These are phyloP conservation scores for Uria aalge DNA, from an alignment of 2,113 vertebrate species.

Conservation along the genomic window DNA sequence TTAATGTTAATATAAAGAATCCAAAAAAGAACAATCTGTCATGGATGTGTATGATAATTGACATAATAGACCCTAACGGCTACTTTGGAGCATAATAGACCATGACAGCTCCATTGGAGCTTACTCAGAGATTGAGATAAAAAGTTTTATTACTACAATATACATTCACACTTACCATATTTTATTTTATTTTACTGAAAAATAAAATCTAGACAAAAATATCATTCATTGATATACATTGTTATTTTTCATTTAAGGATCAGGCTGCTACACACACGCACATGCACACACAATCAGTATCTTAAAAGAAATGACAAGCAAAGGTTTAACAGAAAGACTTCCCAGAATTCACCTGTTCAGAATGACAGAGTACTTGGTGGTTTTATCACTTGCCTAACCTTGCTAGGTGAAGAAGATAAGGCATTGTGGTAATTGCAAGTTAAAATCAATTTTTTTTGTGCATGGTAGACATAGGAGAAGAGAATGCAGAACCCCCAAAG, in stretches of 20 bases:
- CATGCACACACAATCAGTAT: neutral
- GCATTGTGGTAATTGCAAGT: neutral
- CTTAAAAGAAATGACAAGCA: neutral
- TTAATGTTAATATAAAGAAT: neutral
- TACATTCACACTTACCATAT: neutral
- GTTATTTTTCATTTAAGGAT: neutral
- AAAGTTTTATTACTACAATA: neutral
- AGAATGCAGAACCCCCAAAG: neutral
- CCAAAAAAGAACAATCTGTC: neutral
- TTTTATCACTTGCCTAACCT: neutral
- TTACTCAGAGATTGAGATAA: neutral
- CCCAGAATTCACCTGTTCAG: neutral
- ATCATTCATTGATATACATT: neutral
- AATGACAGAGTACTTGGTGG: neutral
- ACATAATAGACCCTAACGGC: conserved; percentile 37
- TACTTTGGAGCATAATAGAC: conserved; percentile 10
- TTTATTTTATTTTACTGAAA: neutral
- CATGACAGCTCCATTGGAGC: conserved; percentile 29
- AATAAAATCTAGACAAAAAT: neutral
- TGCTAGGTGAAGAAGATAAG: neutral
- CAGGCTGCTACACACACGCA: neutral
- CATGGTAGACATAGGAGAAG: neutral
- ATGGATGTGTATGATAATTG: conserved; percentile 34
- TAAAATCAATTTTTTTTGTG: neutral
- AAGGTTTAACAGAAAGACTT: neutral